Evolutionary conservation across 2,113 vertebrate species (phyloP).

Genomic region (Pelecanoides urinatrix): DNA sequence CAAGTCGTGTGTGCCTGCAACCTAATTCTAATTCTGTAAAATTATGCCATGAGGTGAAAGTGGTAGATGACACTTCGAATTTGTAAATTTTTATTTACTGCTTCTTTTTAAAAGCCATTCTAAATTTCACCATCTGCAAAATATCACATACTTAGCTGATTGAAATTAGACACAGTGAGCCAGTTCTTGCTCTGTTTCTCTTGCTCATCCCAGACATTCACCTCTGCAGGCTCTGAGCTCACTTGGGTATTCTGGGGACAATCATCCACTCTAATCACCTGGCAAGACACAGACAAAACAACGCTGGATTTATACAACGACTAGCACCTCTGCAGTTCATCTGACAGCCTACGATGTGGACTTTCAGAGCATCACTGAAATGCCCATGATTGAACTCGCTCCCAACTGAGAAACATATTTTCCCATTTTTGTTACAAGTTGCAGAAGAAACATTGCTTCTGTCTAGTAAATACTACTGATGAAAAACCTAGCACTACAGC

Average conservation of each 20-base stretch:
- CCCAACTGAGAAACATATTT: background rate
- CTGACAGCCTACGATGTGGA: background rate
- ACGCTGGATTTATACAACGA: background rate
- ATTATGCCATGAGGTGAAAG: background rate
- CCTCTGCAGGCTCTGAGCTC: slow-evolving; percentile 68
- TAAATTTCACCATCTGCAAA: background rate
- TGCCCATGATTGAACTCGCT: background rate
- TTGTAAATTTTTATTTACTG: background rate
- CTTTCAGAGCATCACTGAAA: background rate
- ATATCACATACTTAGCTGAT: slow-evolving; percentile 83
- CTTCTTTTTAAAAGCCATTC: background rate
- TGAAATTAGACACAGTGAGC: slow-evolving; percentile 83
- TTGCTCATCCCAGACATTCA: slow-evolving; percentile 37
- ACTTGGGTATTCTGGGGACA: slow-evolving; percentile 66
- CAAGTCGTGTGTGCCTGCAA: background rate
- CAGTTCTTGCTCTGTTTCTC: slow-evolving; percentile 67
- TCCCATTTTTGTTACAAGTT: background rate
- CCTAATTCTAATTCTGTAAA: background rate
- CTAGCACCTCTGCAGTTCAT: background rate
- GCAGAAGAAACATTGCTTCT: background rate
- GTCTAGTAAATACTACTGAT: background rate
- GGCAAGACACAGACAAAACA: background rate
- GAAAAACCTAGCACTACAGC: background rate
- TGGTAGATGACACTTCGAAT: background rate
- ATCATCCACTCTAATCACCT: slow-evolving; percentile 76